A percentile compares a stretch with the other conserved stretches of the same genome.
phyloP scores from a whole-genome alignment of 2,888 invertebrate genomes.

The Plebejus argus region DNA sequence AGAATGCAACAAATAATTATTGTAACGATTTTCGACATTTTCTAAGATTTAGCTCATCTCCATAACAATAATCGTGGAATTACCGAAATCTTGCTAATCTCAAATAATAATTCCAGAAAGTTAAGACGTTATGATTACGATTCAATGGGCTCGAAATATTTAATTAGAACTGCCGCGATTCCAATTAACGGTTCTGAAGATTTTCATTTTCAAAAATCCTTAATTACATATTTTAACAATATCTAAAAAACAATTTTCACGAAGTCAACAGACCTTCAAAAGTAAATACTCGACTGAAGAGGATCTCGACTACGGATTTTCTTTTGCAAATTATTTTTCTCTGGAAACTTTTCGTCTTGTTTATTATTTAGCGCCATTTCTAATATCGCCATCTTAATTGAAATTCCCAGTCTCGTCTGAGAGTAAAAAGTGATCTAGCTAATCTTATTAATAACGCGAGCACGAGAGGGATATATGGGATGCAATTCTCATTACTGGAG shows the following conservation, averaged over 20 bases:
- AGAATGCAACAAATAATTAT: background rate
- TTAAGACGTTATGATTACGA: conserved; percentile 3
- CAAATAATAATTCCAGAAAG: background rate
- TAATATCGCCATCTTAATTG: background rate
- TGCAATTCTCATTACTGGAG: conserved; percentile 75
- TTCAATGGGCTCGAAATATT: conserved; percentile 10
- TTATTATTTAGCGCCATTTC: conserved; percentile 2
- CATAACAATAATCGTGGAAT: background rate
- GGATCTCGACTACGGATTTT: conserved; percentile 10
- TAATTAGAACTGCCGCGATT: conserved; percentile 5
- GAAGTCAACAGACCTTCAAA: conserved; percentile 12
- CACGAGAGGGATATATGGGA: conserved; percentile 50
- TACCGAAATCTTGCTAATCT: background rate
- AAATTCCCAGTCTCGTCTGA: background rate
- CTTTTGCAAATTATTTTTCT: conserved; percentile 18
- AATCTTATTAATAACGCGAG: conserved; percentile 50
- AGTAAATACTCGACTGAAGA: conserved; percentile 16
- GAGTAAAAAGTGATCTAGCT: conserved; percentile 35
- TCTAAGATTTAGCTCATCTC: background rate
- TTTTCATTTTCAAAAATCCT: conserved; percentile 17
- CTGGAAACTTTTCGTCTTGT: conserved; percentile 6
- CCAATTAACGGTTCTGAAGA: background rate
- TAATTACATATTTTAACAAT: conserved; percentile 15
- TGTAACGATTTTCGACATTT: background rate
- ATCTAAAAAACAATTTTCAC: conserved; percentile 17